phyloP scores from a whole-genome alignment of 2,888 invertebrate genomes.

The Ectropis crepuscularia region DNA sequence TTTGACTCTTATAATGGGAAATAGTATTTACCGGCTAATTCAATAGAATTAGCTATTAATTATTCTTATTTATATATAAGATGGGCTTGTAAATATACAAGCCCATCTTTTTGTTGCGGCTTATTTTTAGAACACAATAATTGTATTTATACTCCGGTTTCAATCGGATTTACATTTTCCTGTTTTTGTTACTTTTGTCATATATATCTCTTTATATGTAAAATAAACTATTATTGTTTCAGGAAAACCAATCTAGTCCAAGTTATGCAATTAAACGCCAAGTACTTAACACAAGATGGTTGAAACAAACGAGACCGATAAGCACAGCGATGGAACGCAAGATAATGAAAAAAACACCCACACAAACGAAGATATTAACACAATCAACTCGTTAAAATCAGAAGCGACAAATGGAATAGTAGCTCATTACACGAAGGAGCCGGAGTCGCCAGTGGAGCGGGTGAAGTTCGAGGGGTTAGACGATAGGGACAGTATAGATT shows the following conservation, averaged over 20 bases:
- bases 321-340: constrained; percentile 34
- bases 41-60: no score
- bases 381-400: constrained; percentile 71
- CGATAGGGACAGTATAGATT: constrained; percentile 74
- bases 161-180: background rate
- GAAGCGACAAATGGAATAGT: constrained; percentile 53
- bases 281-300: constrained; percentile 41
- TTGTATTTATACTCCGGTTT: background rate
- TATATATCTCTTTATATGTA: background rate
- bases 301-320: constrained; percentile 39
- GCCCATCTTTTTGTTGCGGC: no score
- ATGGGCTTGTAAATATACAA: no score
- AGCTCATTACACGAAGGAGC: constrained; percentile 55
- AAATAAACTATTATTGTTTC: constrained; percentile 14
- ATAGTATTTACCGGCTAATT: no score
- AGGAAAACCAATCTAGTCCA: constrained; percentile 29
- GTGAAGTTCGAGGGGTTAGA: constrained; percentile 79
- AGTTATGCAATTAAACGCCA: constrained; percentile 43
- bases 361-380: constrained; percentile 61
- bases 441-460: constrained; percentile 66
- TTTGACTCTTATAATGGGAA: no score
- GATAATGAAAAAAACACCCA: constrained; percentile 38
- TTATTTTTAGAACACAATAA: background rate
- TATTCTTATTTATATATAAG: no score
- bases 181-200: background rate